Percentiles rank a stretch among this genome's conserved stretches.
Evolutionary conservation across 2,113 vertebrate genomes (phyloP).

Genomic region (Rhagologus leucostigma): DNA sequence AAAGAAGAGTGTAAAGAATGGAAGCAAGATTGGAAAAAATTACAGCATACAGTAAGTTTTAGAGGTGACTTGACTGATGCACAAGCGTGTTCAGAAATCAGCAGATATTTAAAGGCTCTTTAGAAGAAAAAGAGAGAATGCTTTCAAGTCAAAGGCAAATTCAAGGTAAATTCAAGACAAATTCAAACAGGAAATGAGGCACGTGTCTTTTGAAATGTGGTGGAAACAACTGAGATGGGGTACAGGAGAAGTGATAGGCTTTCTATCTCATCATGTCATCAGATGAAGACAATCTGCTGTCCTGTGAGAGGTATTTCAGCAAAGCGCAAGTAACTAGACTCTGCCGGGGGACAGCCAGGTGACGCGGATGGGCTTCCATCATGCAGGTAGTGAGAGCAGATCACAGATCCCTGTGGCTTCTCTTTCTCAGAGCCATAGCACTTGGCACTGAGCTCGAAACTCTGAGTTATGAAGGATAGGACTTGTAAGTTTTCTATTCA

Average conservation of each 20-base stretch:
- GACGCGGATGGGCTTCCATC: neutral
- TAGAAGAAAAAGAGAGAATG: neutral
- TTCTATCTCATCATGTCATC: neutral
- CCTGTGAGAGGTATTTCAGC: neutral
- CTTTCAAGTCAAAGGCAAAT: neutral
- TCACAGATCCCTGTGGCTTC: neutral
- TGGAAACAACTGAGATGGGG: neutral
- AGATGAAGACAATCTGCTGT: neutral
- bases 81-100: neutral
- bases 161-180: neutral
- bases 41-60: neutral
- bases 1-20: neutral
- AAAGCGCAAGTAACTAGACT: neutral
- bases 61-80: neutral
- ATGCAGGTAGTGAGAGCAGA: neutral
- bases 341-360: neutral
- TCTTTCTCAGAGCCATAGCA: neutral
- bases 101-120: neutral
- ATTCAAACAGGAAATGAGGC: neutral
- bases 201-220: neutral
- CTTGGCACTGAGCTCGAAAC: neutral
- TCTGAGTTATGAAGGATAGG: neutral
- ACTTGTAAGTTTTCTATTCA: neutral
- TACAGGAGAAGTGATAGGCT: neutral
- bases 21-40: neutral